Base-by-base conservation (phyloP, 2,888 invertebrate species). In the Monochamus alternatus region DNA sequence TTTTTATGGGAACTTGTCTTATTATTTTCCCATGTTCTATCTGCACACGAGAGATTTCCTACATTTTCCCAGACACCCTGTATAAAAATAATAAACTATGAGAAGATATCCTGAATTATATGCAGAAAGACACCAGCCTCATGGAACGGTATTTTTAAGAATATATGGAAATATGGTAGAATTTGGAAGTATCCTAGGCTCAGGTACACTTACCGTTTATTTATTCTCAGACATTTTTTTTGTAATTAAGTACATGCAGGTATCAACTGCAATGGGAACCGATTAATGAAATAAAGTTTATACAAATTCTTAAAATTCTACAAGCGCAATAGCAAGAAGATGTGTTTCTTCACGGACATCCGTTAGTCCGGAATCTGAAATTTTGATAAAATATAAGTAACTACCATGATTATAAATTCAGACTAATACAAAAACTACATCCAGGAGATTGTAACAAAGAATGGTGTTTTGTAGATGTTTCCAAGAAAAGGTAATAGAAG, bases 351-450 rank as follows among this genome's bases (percentile, higher is more conserved):
- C 31, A 32, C 60, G 10, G 30, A 60, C 9, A 7, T 5, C 31
- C 31, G 60, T 31, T 30, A 60, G 2, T n/a, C n/a, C n/a, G n/a
- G n/a, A n/a, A n/a, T n/a, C n/a, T n/a, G 30, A 60, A 60, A 60
- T 60, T 60, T 31, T 60, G 60, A 60, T 32, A 32, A 60, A 60
- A 60, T 32, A 8, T 3, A 60, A 60, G 8, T 60, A n/a, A n/a
- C n/a, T n/a, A 31, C 9, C 60, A 30, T 32, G 60, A 60, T 32
- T 60, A 60, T 60, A 60, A 60, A 60, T 60, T 60, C 31, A 60
- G 12, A 32, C 60, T 10, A 32, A 32, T 60, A 32, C 60, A 60
- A 32, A 60, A 31, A 9, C 31, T 60, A 1, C 31, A 60, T 30
- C 30, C 31, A 31, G 60, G 31, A 30, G 60, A 60, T 38, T 4